Evolutionary conservation across 2,113 vertebrate species (phyloP), one percentile per base, ranked within the genome.

Genomic region (Chionodraco myersi): DNA sequence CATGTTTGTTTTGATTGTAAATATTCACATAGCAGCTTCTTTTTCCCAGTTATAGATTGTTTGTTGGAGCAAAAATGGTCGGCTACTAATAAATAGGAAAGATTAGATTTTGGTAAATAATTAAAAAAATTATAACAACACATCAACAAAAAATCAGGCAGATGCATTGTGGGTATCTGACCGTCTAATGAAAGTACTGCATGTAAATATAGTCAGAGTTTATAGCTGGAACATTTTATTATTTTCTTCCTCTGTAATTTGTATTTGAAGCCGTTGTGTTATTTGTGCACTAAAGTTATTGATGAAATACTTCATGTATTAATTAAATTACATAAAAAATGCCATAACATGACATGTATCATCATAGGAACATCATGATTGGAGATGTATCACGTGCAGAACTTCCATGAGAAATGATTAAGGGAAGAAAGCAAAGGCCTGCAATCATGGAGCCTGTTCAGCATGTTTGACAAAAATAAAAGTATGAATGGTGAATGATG

Each of bases 391-490:
- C 36, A 41, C 7, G 36, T 41, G 36, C 36, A 41, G 36, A 41
- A 41, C 7, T 41, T 41, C 36, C 36, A 41, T 41, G 36, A 6
- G 36, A 1, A 41, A 41, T 41, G 36, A 41, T 58, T 51, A 69
- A 52, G 0, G 9, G 44, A 21, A 21, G 21, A 21, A 21, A 21
- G 21, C 21, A 21, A 21, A 21, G 21, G 21, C 60, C 2, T 2
- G 47, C 18, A 60, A 84, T 64, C 44, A 58, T 15, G 26, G 47
- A 89, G 83, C 83, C 80, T 64, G 71, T 69, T 75, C 7, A 51
- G 56, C 48, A 16, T 68, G 72, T 87, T 75, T 74, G 41, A 79
- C 65, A 64, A 23, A 72, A 52, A 60, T 30, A 11, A 52, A 41
- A 30, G 21, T 49, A 16, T 52, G 59, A 51, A 23, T 13, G 41